A percentile compares a stretch with the other conserved stretches of the same genome.
Evolutionary conservation across 2,113 vertebrate genomes (phyloP).

Genomic region (Anhinga rufa): DNA sequence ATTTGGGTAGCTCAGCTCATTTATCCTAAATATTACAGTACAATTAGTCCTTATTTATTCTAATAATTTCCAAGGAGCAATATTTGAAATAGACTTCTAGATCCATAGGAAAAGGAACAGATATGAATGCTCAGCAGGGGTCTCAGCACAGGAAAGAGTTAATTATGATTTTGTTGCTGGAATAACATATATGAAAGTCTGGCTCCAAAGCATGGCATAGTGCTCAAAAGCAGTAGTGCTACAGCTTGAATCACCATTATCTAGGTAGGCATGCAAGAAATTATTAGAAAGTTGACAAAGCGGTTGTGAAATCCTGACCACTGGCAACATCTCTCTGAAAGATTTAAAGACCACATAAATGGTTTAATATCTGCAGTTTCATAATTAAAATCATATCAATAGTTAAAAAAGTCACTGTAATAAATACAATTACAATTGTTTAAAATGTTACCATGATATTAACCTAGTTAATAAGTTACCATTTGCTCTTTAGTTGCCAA

Average conservation of each 20-base stretch:
- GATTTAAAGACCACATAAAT: background rate
- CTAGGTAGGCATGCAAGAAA: background rate
- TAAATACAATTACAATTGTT: background rate
- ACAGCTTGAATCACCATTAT: background rate
- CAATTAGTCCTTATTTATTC: background rate
- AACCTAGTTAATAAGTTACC: background rate
- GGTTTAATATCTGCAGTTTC: background rate
- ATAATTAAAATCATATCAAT: background rate
- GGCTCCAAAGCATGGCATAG: background rate
- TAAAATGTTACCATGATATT: background rate
- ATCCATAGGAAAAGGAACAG: background rate
- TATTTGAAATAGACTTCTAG: background rate
- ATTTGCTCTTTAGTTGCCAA: background rate
- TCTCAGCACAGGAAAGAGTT: background rate
- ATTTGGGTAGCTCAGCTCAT: background rate
- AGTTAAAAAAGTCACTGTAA: background rate
- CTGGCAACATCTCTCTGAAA: background rate
- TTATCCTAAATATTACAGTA: background rate
- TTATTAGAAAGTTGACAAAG: background rate
- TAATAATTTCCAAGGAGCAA: background rate
- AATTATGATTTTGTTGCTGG: background rate
- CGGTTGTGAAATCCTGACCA: background rate
- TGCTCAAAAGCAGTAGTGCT: background rate
- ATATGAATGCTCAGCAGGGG: background rate
- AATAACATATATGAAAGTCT: background rate